phyloP scores from a whole-genome alignment of 2,888 invertebrate species.

The Latheticus oryzae region DNA sequence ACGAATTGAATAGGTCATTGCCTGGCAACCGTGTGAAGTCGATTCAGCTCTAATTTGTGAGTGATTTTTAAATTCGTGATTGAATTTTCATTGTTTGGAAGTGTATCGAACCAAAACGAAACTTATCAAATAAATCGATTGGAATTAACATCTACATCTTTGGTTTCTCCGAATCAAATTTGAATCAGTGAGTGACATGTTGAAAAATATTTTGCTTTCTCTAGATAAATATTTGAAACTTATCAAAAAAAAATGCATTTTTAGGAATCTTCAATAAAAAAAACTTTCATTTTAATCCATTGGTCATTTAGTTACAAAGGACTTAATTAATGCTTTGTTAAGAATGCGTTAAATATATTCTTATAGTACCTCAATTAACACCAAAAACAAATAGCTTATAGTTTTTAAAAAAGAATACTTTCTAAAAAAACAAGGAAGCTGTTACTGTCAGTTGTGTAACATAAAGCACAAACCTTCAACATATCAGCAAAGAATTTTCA shows the following conservation, averaged over 20 bases:
- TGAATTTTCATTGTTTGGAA: constrained; percentile 5
- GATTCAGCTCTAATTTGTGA: constrained; percentile 6
- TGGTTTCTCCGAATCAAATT: constrained; percentile 27
- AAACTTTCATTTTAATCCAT: constrained; percentile 21
- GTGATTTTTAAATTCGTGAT: constrained; percentile 8
- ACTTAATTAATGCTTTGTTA: constrained; percentile 21
- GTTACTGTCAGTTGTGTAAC: constrained; percentile 10
- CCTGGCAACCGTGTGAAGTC: constrained; percentile 12
- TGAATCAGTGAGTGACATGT: no score
- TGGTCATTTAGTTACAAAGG: constrained; percentile 3
- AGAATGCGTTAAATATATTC: constrained; percentile 2
- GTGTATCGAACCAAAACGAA: constrained; percentile 8
- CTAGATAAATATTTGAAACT: no score
- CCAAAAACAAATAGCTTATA: constrained; percentile 19
- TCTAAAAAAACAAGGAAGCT: constrained; percentile 16
- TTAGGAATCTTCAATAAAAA: constrained; percentile 1
- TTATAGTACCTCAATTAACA: constrained; percentile 19
- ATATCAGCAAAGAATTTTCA: constrained; percentile 11
- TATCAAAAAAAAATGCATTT: constrained; percentile 15
- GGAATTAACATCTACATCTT: constrained; percentile 2
- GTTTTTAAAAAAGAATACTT: constrained; percentile 19
- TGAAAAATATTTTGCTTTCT: no score
- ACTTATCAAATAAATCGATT: neutral
- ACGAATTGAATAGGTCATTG: no score
- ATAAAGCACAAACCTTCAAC: constrained; percentile 25